phyloP scores from a whole-genome alignment of 1,140 invertebrate genomes.

The Euschistus heros region DNA sequence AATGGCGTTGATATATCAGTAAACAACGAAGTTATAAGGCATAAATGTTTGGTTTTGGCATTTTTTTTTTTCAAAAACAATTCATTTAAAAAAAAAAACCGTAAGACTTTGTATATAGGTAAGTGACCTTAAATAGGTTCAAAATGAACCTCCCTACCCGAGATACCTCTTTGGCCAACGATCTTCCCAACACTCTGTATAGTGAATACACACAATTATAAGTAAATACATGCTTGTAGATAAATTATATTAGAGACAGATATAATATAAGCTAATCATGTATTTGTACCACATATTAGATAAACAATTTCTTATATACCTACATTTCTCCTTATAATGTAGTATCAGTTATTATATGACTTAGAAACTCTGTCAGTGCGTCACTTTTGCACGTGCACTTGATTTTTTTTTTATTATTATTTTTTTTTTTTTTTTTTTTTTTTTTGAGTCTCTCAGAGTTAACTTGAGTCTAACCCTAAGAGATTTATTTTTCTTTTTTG shows the following conservation, averaged over 20 bases:
- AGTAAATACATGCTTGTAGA: background rate
- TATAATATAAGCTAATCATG: slow-evolving; percentile 14
- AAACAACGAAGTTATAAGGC: no score
- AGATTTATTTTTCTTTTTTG: background rate
- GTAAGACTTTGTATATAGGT: no score
- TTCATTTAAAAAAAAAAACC: no score
- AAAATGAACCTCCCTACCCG: no score
- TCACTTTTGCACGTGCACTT: slow-evolving; percentile 13
- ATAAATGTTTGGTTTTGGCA: no score
- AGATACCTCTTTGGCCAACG: no score
- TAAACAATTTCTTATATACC: slow-evolving; percentile 15
- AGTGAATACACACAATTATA: slow-evolving; percentile 4
- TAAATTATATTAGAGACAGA: slow-evolving; percentile 1
- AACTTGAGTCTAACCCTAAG: slow-evolving; percentile 1
- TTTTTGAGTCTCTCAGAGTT: background rate
- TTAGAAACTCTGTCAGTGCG: slow-evolving; percentile 3
- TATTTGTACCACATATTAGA: slow-evolving; percentile 15
- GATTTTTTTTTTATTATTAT: no score
- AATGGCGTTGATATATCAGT: no score
- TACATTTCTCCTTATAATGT: slow-evolving; percentile 16
- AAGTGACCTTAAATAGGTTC: no score
- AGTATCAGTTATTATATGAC: slow-evolving; percentile 7
- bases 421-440: no score
- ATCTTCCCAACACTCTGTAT: no score
- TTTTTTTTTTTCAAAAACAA: no score